These are phyloP conservation scores for Gonioctena quinquepunctata DNA, from an alignment of 1,140 invertebrate species.

Conservation along the genomic window DNA sequence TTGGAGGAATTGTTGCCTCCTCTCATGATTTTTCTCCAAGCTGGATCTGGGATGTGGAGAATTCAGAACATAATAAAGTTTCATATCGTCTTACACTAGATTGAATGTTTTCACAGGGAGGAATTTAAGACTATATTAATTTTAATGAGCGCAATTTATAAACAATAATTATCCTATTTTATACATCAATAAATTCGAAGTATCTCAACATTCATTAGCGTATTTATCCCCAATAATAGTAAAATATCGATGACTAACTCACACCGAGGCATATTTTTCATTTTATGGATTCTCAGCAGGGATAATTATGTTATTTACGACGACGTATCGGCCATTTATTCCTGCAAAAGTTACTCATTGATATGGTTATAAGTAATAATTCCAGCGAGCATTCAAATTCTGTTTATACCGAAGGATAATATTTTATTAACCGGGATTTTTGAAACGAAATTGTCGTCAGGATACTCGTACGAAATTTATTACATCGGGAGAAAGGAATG, in stretches of 20 bases:
- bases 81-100: too few relatives aligned
- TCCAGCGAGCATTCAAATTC: conserved; percentile 6
- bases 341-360: not conserved
- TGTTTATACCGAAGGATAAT: conserved; percentile 4
- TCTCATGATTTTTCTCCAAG: too few relatives aligned
- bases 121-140: not conserved
- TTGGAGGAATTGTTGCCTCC: too few relatives aligned
- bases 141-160: not conserved
- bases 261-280: conserved; percentile 9
- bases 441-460: conserved; percentile 10
- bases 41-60: too few relatives aligned
- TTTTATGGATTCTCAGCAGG: conserved; percentile 8
- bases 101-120: not conserved
- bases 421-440: not conserved
- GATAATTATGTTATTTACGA: conserved; percentile 12
- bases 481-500: conserved; percentile 15
- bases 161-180: conserved; percentile 12
- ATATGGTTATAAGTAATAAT: conserved; percentile 8
- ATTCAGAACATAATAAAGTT: too few relatives aligned
- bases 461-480: conserved; percentile 11
- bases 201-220: conserved; percentile 19
- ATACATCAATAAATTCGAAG: conserved; percentile 6
- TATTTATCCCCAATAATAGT: conserved; percentile 12
- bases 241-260: conserved; percentile 15
- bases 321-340: not conserved